Percentiles rank a stretch among this genome's conserved stretches.
phyloP scores from a whole-genome alignment of 1,140 invertebrate species.

The Phocides pigmalion region DNA sequence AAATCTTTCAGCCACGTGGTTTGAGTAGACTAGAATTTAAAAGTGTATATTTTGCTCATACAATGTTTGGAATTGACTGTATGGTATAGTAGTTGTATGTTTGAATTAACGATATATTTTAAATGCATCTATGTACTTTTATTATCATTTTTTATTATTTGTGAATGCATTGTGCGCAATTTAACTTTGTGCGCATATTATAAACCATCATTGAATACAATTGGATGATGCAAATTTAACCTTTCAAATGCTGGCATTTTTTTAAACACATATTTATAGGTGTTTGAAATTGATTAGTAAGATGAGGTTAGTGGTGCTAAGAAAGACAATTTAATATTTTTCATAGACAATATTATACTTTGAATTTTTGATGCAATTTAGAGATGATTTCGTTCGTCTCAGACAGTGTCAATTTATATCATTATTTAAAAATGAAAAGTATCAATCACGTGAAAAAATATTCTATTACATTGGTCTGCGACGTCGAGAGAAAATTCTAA shows the following conservation, averaged over 20 bases:
- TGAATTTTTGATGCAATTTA: conserved; percentile 75
- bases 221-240: conserved; percentile 10
- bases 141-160: conserved; percentile 1
- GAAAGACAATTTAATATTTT: conserved; percentile 70
- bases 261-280: conserved; percentile 6
- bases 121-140: not conserved
- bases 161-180: not conserved
- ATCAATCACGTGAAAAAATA: conserved; percentile 33
- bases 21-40: conserved; percentile 13
- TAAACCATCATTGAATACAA: conserved; percentile 15
- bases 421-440: conserved; percentile 56
- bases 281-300: conserved; percentile 43
- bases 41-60: conserved; percentile 44
- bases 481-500: conserved; percentile 59
- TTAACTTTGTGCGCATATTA: not conserved
- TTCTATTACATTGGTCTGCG: conserved; percentile 29
- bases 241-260: conserved; percentile 24
- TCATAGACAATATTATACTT: conserved; percentile 79
- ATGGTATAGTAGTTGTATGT: conserved; percentile 4
- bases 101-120: conserved; percentile 22
- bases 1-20: not conserved
- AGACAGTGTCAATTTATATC: conserved; percentile 71
- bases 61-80: conserved; percentile 47
- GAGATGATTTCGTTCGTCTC: conserved; percentile 67
- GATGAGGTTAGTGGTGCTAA: conserved; percentile 73